Conservation (phyloP, 2,113 vertebrate genomes). For the Anolis carolinensis region DNA sequence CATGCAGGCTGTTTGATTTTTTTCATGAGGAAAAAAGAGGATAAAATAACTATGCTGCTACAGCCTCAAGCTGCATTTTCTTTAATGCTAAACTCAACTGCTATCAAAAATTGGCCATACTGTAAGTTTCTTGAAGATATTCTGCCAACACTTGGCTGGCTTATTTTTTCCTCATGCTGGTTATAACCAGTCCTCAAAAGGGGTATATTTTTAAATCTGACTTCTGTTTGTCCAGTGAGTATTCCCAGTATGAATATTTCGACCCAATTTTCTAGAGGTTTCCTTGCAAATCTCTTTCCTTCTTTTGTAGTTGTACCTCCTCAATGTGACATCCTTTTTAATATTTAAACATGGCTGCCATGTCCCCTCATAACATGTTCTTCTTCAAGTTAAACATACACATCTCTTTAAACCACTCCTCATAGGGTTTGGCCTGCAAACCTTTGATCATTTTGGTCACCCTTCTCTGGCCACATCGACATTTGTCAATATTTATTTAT, state of each 20-base stretch:
- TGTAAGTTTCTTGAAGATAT: conserved; percentile 6
- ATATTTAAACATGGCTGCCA: too few species aligned
- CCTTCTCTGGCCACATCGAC: too few species aligned
- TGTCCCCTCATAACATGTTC: too few species aligned
- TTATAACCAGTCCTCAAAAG: neutral
- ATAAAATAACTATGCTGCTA: rapidly evolving
- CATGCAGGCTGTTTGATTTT: neutral
- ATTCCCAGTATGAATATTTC: neutral
- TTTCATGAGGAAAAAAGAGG: neutral
- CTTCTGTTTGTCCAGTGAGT: neutral
- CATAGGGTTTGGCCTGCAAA: too few species aligned
- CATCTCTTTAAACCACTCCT: too few species aligned
- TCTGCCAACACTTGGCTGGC: neutral
- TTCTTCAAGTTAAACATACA: too few species aligned
- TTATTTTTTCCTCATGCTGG: neutral
- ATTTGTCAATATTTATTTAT: too few species aligned
- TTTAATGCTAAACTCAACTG: neutral
- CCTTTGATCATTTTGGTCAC: too few species aligned
- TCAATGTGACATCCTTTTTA: too few species aligned
- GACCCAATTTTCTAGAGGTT: neutral
- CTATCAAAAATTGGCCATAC: conserved; percentile 23
- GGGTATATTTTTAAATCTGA: conserved; percentile 14
- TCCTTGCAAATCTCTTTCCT: neutral
- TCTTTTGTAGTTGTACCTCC: neutral
- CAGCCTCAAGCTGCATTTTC: neutral